Base-by-base conservation (phyloP, 2,797 vertebrate genomes). In the Halcyon chelicuti region DNA sequence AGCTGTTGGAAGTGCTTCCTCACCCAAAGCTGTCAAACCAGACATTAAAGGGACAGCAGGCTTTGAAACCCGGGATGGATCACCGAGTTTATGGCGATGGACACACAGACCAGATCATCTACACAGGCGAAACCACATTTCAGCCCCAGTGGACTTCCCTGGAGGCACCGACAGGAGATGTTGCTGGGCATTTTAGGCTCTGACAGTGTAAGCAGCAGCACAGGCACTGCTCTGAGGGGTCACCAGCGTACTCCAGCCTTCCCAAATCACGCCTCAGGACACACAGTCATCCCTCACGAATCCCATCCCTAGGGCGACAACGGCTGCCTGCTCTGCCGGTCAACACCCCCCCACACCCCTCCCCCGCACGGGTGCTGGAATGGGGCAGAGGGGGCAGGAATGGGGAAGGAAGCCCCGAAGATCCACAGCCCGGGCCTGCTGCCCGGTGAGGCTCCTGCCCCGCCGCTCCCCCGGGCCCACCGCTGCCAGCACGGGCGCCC, bases 1-100 rank as follows among this genome's bases (percentile, higher is more conserved):
- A 99, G 99, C 99, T 99, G 99, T 99, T 99, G 98, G 98, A 99
- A 99, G 98, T 98, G 98, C 99, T 98, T 98, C 98, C 98, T 99
- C 98, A 98, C 98, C 98, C 97, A 98, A 98, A 99, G 99, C 99
- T 99, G 98, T 99, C 99, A 98, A 97, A 97, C 93, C 96, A 98
- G 98, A 98, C 98, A 98, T 98, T 98, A 98, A 99, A 99, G 98
- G 98, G 98, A 98, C 98, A 98, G 98, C 61, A 89, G 77, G 74
- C 88, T 88, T 82, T 86, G 80, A 74, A 94, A 93, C 40, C 33
- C 47, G 75, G 88, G 55, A 83, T 90, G 83, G 91, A 96, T 94
- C 92, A 93, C 94, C 87, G 67, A 90, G 77, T 94, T 95, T 97
- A 90, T 37, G 87, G 93, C 60, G 39, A 93, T 10, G 83, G 87